These are phyloP conservation scores for Xenops minutus DNA, from an alignment of 2,797 vertebrate species.

Conservation along the genomic window DNA sequence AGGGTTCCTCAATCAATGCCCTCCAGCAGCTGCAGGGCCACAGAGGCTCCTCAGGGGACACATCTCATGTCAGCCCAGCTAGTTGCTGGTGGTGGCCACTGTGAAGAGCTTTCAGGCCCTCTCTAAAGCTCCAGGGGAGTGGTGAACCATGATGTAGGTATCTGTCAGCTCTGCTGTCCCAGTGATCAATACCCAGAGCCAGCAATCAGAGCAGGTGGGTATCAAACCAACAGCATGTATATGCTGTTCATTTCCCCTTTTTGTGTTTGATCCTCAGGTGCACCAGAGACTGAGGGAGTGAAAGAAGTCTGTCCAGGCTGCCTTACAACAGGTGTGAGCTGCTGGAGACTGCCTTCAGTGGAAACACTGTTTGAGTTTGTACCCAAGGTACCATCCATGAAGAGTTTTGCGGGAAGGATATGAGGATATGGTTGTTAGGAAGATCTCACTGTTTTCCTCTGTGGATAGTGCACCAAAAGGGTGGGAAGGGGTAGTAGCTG, in stretches of 20 bases:
- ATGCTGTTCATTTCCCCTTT: rapidly evolving
- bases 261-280: not conserved
- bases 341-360: not conserved
- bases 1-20: rapidly evolving
- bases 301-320: not conserved
- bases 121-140: not conserved
- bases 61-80: not conserved
- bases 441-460: not conserved
- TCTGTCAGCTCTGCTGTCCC: not conserved
- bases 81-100: not conserved
- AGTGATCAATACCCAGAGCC: rapidly evolving
- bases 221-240: rapidly evolving
- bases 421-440: not conserved
- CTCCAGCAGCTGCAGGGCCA: not conserved
- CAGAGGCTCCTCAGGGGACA: not conserved
- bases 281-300: not conserved
- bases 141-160: not conserved
- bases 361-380: not conserved
- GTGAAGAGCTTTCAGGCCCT: not conserved
- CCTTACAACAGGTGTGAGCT: not conserved
- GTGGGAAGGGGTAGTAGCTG: not conserved
- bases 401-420: not conserved
- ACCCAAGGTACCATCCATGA: not conserved
- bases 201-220: too few relatives aligned
- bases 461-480: not conserved